phyloP scores from a whole-genome alignment of 2,888 invertebrate genomes.

The Rhodophaea formosa region DNA sequence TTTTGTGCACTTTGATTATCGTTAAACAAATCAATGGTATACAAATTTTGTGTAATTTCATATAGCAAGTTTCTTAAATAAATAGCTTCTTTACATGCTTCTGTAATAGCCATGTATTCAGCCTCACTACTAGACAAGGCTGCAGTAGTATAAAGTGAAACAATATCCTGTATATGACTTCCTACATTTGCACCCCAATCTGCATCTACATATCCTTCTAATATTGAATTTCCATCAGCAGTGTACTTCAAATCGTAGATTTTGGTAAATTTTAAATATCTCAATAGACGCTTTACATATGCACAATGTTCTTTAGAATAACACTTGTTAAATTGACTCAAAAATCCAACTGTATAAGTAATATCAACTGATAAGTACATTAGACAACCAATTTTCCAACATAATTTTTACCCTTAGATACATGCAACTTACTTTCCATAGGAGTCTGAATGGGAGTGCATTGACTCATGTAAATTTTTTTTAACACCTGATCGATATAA shows the following conservation, averaged over 20 bases:
- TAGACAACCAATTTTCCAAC: not conserved
- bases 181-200: not conserved
- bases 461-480: not conserved
- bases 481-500: not conserved
- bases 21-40: too few species aligned
- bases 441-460: not conserved
- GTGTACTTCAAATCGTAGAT: not conserved
- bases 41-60: too few species aligned
- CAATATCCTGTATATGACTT: too few species aligned
- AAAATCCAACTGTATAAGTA: not conserved
- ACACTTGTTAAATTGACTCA: conserved; percentile 1
- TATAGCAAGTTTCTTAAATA: too few species aligned
- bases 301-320: not conserved
- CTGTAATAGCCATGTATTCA: too few species aligned
- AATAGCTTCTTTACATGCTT: too few species aligned
- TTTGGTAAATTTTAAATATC: conserved; percentile 1
- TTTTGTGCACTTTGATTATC: too few species aligned
- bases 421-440: not conserved
- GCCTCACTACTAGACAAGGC: too few species aligned
- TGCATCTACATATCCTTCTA: not conserved
- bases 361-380: conserved; percentile 7
- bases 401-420: not conserved
- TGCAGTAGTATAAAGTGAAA: too few species aligned
- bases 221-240: not conserved
- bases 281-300: not conserved